Percentiles rank a stretch among this genome's conserved stretches.
Conservation (phyloP, 37 sponge, comb jelly and placozoan species). For the Beroe ovata region DNA sequence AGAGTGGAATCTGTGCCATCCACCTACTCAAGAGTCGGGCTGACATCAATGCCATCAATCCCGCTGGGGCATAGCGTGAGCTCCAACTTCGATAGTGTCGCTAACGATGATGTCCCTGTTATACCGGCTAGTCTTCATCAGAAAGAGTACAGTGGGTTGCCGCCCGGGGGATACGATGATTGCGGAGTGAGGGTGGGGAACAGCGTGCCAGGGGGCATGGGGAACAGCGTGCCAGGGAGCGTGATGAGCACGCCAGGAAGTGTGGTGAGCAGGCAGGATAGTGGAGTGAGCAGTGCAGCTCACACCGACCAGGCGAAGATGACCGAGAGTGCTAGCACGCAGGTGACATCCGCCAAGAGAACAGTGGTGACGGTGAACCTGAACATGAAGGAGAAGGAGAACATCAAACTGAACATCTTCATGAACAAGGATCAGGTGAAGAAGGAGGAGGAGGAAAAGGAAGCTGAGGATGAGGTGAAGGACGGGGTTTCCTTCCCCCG, state of each 20-base stretch:
- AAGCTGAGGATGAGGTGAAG: constrained; percentile 9
- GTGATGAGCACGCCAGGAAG: not conserved
- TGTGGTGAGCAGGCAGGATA: not conserved
- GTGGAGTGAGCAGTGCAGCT: not conserved
- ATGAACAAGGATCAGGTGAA: constrained; percentile 42
- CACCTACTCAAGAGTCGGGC: not conserved
- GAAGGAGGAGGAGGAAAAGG: not conserved
- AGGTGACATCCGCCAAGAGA: constrained; percentile 60
- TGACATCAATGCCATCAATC: not conserved
- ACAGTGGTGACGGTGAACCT: constrained; percentile 61
- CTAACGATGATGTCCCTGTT: not conserved
- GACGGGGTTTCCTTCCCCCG: constrained; percentile 2
- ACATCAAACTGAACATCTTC: constrained; percentile 67
- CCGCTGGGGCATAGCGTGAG: not conserved
- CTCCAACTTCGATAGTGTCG: not conserved
- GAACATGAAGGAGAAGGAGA: constrained; percentile 66
- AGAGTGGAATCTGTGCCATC: not conserved
- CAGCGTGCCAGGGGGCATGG: not conserved
- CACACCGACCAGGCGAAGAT: not conserved
- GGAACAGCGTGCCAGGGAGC: not conserved
- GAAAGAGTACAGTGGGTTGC: not conserved
- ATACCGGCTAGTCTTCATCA: not conserved
- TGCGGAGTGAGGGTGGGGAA: not conserved
- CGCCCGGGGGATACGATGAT: not conserved
- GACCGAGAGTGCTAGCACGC: constrained; percentile 16